A percentile compares a stretch with the other conserved stretches of the same genome.
phyloP scores from a whole-genome alignment of 2,797 vertebrate species.

The Brotula barbata region DNA sequence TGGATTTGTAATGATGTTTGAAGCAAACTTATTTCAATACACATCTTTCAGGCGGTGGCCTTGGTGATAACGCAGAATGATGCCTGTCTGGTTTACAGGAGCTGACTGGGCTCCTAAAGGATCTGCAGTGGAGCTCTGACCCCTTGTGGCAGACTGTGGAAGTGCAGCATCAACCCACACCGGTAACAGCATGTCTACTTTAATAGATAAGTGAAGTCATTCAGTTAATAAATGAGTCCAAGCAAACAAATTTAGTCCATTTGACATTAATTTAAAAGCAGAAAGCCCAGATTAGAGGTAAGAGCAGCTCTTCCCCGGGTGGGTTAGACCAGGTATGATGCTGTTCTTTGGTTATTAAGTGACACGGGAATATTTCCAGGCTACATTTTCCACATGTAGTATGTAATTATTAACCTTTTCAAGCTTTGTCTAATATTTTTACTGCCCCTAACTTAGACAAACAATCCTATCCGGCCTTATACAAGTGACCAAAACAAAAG shows the following conservation, averaged over 20 bases:
- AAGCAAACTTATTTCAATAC: slow-evolving; percentile 74
- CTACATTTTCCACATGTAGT: slow-evolving; percentile 20
- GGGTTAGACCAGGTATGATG: no score
- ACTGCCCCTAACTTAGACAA: slow-evolving; percentile 34
- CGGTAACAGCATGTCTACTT: background rate
- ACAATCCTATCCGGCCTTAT: slow-evolving; percentile 28
- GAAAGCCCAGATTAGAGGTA: background rate
- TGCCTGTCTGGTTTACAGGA: slow-evolving; percentile 53
- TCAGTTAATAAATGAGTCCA: no score
- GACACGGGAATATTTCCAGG: no score
- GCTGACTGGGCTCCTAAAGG: slow-evolving; percentile 14
- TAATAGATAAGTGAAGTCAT: no score
- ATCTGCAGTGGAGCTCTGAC: slow-evolving; percentile 79
- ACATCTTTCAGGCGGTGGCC: slow-evolving; percentile 65
- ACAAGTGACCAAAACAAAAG: slow-evolving; percentile 44
- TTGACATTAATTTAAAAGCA: background rate
- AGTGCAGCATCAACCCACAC: slow-evolving; percentile 57
- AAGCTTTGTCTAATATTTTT: slow-evolving; percentile 12
- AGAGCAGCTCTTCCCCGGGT: background rate
- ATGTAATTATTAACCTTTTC: slow-evolving; percentile 32
- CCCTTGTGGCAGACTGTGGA: slow-evolving; percentile 74
- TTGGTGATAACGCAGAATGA: slow-evolving; percentile 60
- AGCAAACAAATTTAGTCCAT: background rate
- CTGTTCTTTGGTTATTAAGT: no score
- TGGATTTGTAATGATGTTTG: slow-evolving; percentile 78